Evolutionary conservation across 2,113 vertebrate genomes (phyloP), one percentile per base, ranked within the genome.

Genomic region (Brevimyrus niger): DNA sequence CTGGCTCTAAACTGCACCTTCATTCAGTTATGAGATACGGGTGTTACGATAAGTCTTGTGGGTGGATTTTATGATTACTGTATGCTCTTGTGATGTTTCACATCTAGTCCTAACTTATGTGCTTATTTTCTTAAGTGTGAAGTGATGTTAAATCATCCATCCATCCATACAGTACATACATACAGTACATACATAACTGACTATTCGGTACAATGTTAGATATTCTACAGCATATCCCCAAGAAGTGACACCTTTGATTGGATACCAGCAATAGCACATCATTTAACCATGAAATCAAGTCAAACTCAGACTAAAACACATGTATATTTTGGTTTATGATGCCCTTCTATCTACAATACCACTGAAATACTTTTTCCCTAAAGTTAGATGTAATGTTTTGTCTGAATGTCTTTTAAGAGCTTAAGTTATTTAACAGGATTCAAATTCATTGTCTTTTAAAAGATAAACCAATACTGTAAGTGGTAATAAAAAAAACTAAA

Each of bases 11-110:
- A 95, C 93, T 96, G 94, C 94, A 91, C 93, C 92, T 96, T 96
- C 95, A 95, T 96, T 95, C 95, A 95, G 96, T 97, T 96, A 96
- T 92, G 91, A 94, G 93, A 93, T 89, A 65, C 90, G 87, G 53
- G 90, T 69, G 1, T 17, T 76, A 35, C 19, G 69, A 38, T 42
- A 19, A 38, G n/a, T 76, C 10, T 76, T 76, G 15, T 42, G 15
- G 13, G 35, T 80, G 73, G 31, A 38, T 17, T 76, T 38, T 15
- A 19, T 15, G 15, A 38, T 42, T 80, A 42, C 1, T 42, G 31
- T 42, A 42, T 42, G 15, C 42, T 80, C 35, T 42, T 80, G 13
- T 7, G 15, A 35, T 42, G 35, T 80, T 80, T n/a, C 65, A 27
- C 3, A 17, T 73, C 31, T 15, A 38, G 8, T 80, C 35, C 15